Evolutionary conservation across 2,888 invertebrate species (phyloP).

Genomic region (Chloroclystis v-ata): DNA sequence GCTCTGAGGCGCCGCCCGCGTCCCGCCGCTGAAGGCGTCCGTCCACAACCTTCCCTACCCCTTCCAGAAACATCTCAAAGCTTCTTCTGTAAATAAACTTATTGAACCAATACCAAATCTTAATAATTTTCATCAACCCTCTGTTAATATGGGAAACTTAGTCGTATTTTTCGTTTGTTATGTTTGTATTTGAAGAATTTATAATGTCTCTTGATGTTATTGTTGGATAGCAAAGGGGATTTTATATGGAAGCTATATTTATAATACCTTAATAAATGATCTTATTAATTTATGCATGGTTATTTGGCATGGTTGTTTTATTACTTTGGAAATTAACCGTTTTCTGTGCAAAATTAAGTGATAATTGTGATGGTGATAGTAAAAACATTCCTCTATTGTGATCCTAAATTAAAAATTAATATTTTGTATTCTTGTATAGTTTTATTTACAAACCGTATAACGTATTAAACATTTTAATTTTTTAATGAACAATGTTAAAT

Average conservation of each 20-base stretch:
- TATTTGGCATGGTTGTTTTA: no score
- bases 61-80: slow-evolving; percentile 21
- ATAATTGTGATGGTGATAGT: slow-evolving; percentile 46
- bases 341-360: slow-evolving; percentile 22
- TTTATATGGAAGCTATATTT: not conserved
- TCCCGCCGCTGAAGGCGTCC: slow-evolving; percentile 33
- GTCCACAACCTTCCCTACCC: slow-evolving; percentile 45
- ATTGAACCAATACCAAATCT: slow-evolving; percentile 43
- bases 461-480: no score
- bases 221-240: not conserved
- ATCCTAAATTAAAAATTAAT: slow-evolving; percentile 72
- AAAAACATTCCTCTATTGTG: slow-evolving; percentile 54
- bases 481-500: no score
- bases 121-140: slow-evolving; percentile 41
- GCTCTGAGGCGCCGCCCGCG: slow-evolving; percentile 13
- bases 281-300: no score
- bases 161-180: slow-evolving; percentile 43
- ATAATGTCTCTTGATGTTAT: not conserved
- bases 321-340: slow-evolving; percentile 8
- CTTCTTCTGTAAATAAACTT: slow-evolving; percentile 61
- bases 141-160: slow-evolving; percentile 43
- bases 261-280: no score
- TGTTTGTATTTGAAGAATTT: not conserved
- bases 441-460: slow-evolving; percentile 35
- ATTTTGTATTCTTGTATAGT: slow-evolving; percentile 49